A percentile compares a stretch with the other conserved stretches of the same genome.
These are phyloP conservation scores for Temnothorax unifasciatus DNA, from an alignment of 2,888 invertebrate genomes.

Conservation along the genomic window DNA sequence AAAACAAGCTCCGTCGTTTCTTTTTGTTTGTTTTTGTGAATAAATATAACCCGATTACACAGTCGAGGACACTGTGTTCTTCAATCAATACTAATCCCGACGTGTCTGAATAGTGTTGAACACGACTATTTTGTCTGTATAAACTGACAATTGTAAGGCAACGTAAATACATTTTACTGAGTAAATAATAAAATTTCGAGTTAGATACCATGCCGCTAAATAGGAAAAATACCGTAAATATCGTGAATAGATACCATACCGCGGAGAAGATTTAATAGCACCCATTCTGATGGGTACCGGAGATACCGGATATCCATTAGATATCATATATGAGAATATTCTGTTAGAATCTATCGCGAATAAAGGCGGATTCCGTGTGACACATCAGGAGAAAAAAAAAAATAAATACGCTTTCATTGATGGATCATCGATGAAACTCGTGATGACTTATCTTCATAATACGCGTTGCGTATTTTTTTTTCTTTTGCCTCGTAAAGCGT, in stretches of 20 bases:
- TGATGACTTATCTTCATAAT: neutral
- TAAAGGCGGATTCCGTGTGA: neutral
- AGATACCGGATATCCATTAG: neutral
- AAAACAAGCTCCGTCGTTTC: neutral
- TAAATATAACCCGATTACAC: neutral
- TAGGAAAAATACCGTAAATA: neutral
- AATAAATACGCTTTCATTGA: neutral
- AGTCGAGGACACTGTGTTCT: neutral
- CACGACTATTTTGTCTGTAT: neutral
- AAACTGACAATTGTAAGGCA: neutral
- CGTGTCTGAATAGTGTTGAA: neutral
- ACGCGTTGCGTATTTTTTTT: neutral
- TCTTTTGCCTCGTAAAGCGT: neutral
- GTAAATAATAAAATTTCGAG: conserved; percentile 9
- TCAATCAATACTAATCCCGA: neutral
- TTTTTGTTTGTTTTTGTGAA: neutral
- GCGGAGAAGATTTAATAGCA: neutral
- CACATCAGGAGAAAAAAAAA: neutral
- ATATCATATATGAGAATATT: neutral
- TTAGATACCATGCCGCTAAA: conserved; percentile 47
- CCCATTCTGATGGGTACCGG: too few relatives aligned
- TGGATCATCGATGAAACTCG: neutral
- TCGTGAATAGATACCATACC: neutral
- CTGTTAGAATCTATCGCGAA: neutral
- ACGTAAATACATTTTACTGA: neutral